phyloP scores from a whole-genome alignment of 2,888 invertebrate species.

The Clostera curtula region DNA sequence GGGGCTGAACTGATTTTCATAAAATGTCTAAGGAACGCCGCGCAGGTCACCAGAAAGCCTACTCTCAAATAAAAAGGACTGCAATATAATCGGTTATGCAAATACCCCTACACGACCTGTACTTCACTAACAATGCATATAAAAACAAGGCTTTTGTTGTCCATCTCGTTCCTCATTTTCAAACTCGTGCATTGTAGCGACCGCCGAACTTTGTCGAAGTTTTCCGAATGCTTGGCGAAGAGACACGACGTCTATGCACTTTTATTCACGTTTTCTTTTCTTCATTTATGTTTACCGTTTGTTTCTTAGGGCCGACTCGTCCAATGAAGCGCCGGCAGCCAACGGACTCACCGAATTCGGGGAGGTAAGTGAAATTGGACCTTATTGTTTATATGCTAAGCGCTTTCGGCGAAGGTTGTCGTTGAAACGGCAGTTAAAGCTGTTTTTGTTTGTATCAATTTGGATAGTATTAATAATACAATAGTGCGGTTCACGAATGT shows the following conservation, averaged over 20 bases:
- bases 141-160: too few relatives aligned
- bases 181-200: not conserved
- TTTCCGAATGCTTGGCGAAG: slow-evolving; percentile 16
- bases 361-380: slow-evolving; percentile 53
- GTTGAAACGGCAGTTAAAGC: slow-evolving; percentile 3
- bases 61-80: too few relatives aligned
- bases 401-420: slow-evolving; percentile 14
- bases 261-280: slow-evolving; percentile 19
- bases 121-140: too few relatives aligned
- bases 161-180: too few relatives aligned
- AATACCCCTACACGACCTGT: too few relatives aligned
- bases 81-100: too few relatives aligned
- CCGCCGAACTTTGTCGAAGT: slow-evolving; percentile 12
- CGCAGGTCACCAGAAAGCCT: too few relatives aligned
- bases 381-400: slow-evolving; percentile 13
- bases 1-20: too few relatives aligned
- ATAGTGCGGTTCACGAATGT: too few relatives aligned
- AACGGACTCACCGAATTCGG: slow-evolving; percentile 70
- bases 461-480: too few relatives aligned
- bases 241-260: slow-evolving; percentile 27
- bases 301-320: slow-evolving; percentile 69
- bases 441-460: slow-evolving; percentile 2
- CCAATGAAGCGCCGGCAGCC: slow-evolving; percentile 60
- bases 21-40: too few relatives aligned
- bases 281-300: slow-evolving; percentile 50